These are phyloP conservation scores for Clarias fuscus DNA, from an alignment of 2,797 vertebrate species.

Conservation along the genomic window DNA sequence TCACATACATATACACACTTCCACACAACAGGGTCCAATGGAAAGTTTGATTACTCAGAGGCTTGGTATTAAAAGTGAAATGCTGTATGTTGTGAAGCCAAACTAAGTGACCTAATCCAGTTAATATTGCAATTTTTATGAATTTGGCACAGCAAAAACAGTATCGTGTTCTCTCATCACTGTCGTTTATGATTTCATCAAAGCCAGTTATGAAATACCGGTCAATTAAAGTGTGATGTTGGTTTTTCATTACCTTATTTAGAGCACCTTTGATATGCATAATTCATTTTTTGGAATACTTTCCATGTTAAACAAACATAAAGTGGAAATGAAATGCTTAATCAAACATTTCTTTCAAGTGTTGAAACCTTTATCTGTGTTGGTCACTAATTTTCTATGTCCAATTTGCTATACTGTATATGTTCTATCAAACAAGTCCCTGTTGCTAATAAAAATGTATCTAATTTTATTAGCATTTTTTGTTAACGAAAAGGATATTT, in stretches of 20 bases:
- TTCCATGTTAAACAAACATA: constrained; percentile 13
- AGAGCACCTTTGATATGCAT: constrained; percentile 13
- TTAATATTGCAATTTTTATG: constrained; percentile 28
- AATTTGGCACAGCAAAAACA: constrained; percentile 16
- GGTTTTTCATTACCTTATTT: constrained; percentile 14
- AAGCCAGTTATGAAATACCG: constrained; percentile 21
- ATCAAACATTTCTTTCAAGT: neutral
- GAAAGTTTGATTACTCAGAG: constrained; percentile 26
- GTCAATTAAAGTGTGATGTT: neutral
- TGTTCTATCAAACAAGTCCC: neutral
- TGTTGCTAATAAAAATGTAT: neutral
- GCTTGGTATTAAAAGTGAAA: constrained; percentile 38
- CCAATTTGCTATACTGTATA: neutral
- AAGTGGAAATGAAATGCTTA: neutral
- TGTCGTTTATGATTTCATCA: constrained; percentile 22
- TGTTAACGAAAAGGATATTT: neutral
- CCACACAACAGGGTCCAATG: constrained; percentile 22
- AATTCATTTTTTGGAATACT: neutral
- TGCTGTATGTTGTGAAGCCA: constrained; percentile 20
- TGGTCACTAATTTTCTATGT: neutral
- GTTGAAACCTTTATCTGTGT: neutral
- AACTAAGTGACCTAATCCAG: constrained; percentile 34
- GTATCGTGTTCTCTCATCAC: constrained; percentile 18
- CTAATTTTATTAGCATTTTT: too few relatives aligned
- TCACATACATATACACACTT: neutral